These are phyloP conservation scores for Echinarachnius parma DNA, from an alignment of 53 echinoderm and acorn worm species.

Conservation along the genomic window DNA sequence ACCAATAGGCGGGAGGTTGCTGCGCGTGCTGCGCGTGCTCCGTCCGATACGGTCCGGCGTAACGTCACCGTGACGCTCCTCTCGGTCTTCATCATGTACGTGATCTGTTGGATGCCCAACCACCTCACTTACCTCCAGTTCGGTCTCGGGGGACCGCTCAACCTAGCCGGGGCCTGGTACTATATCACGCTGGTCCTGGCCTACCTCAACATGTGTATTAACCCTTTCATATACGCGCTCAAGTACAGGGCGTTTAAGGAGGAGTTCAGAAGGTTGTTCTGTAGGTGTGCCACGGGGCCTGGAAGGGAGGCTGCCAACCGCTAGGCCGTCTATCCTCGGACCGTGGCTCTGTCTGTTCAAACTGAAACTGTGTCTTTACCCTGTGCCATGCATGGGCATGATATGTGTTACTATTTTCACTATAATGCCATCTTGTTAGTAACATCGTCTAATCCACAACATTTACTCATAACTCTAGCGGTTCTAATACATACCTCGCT, in stretches of 20 bases:
- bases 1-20: not conserved
- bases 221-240: conserved; percentile 75
- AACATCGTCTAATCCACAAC: no score
- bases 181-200: conserved; percentile 49
- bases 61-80: conserved; percentile 69
- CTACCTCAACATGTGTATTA: conserved; percentile 56
- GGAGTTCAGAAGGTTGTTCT: conserved; percentile 48
- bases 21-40: not conserved
- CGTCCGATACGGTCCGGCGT: conserved; percentile 40
- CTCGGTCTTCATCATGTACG: conserved; percentile 65
- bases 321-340: no score
- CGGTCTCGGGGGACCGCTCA: conserved; percentile 45
- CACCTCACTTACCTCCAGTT: conserved; percentile 68
- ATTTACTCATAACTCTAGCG: no score
- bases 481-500: no score
- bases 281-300: not conserved
- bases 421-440: no score
- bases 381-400: no score
- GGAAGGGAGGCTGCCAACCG: no score
- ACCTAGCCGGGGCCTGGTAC: conserved; percentile 53
- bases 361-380: no score
- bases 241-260: conserved; percentile 70
- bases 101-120: conserved; percentile 73
- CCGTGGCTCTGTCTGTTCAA: no score
- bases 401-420: no score